A percentile compares a stretch with the other conserved stretches of the same genome.
Evolutionary conservation across 2,113 vertebrate genomes (phyloP).

Genomic region (Bombycilla garrulus): DNA sequence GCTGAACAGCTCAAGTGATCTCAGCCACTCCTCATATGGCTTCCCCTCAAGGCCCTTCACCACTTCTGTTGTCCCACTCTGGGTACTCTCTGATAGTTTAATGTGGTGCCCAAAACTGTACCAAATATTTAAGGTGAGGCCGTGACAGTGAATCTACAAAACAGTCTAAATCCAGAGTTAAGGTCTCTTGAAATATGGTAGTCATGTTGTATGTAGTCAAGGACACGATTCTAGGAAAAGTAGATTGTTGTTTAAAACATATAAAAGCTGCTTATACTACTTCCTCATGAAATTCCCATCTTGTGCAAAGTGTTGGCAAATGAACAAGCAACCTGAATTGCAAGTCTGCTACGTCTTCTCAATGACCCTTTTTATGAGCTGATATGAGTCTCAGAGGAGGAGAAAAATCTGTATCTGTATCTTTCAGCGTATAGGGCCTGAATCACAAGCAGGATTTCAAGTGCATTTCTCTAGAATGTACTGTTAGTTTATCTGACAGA

Average conservation of each 20-base stretch:
- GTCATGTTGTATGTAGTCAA: neutral
- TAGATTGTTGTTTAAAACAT: neutral
- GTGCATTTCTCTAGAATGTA: neutral
- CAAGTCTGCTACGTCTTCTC: neutral
- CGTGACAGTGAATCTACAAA: neutral
- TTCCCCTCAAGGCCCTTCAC: neutral
- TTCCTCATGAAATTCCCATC: neutral
- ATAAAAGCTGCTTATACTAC: neutral
- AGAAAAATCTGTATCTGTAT: neutral
- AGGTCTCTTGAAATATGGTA: neutral
- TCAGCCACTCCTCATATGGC: rapidly evolving
- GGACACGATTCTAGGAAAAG: neutral
- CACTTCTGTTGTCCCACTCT: neutral
- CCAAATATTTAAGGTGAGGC: neutral
- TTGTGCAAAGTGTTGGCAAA: neutral
- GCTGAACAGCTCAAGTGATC: neutral
- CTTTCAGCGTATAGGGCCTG: neutral
- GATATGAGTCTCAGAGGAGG: neutral
- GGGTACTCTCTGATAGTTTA: neutral
- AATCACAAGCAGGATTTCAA: neutral
- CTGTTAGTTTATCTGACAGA: neutral
- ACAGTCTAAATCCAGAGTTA: neutral
- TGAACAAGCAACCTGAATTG: neutral
- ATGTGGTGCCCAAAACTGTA: neutral
- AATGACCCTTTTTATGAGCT: neutral